Percentiles rank a stretch among this genome's conserved stretches.
phyloP scores from a whole-genome alignment of 2,797 vertebrate species.

The Microctenopoma steveboyesi region DNA sequence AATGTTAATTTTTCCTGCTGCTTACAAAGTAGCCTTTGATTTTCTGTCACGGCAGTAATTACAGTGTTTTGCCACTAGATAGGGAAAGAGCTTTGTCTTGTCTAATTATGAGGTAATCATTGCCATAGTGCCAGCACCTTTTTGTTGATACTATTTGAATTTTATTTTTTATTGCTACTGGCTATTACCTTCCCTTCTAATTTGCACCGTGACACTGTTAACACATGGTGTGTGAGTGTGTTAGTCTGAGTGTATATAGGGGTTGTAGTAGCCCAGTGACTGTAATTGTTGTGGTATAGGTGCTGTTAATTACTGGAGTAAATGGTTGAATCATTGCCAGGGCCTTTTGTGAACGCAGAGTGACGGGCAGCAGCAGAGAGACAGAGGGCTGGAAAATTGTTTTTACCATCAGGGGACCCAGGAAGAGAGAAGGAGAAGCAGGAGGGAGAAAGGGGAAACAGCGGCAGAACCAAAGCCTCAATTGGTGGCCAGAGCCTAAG shows the following conservation, averaged over 20 bases:
- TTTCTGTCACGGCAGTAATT: slow-evolving; percentile 99
- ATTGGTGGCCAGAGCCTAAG: slow-evolving; percentile 88
- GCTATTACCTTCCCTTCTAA: slow-evolving; percentile 91
- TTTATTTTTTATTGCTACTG: slow-evolving; percentile 83
- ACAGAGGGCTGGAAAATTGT: slow-evolving; percentile 93
- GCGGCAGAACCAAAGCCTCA: slow-evolving; percentile 86
- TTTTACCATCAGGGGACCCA: slow-evolving; percentile 94
- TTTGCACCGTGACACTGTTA: slow-evolving; percentile 90
- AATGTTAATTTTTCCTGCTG: slow-evolving; percentile 98
- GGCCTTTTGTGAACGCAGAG: slow-evolving; percentile 91
- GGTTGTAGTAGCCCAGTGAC: slow-evolving; percentile 70
- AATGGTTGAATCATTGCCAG: slow-evolving; percentile 98
- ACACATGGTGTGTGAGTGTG: slow-evolving; percentile 27
- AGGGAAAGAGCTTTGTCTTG: slow-evolving; percentile 95
- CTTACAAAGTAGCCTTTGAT: slow-evolving; percentile 99
- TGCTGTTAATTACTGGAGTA: slow-evolving; percentile 99
- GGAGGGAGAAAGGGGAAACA: slow-evolving; percentile 59
- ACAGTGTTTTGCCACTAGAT: slow-evolving; percentile 98
- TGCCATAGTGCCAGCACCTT: slow-evolving; percentile 91
- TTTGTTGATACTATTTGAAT: slow-evolving; percentile 85
- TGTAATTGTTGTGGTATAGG: slow-evolving; percentile 98
- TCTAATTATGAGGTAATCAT: slow-evolving; percentile 99
- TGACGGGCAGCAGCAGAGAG: slow-evolving; percentile 89
- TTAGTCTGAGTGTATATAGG: slow-evolving; percentile 50
- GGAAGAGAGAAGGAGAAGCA: slow-evolving; percentile 83